These are phyloP conservation scores for Eudemis profundana DNA, from an alignment of 2,888 invertebrate genomes.

Conservation along the genomic window DNA sequence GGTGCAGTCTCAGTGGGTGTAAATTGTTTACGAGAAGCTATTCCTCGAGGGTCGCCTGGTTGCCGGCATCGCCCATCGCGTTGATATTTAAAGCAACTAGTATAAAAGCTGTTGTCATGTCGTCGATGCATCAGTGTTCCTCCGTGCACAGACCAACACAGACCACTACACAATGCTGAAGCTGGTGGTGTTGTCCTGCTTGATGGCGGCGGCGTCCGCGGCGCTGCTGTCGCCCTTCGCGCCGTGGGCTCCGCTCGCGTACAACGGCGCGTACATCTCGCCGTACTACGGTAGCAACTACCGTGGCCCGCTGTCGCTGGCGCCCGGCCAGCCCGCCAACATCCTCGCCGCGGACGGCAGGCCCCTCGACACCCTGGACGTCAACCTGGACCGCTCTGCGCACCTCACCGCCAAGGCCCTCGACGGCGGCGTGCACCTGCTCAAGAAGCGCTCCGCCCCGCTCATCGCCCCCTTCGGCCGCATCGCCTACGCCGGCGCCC, in stretches of 20 bases:
- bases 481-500: constrained; percentile 60
- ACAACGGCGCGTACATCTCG: constrained; percentile 56
- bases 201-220: constrained; percentile 84
- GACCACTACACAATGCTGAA: constrained; percentile 79
- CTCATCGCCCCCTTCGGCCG: constrained; percentile 52
- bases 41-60: constrained; percentile 64
- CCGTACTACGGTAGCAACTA: constrained; percentile 63
- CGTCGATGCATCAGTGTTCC: constrained; percentile 70
- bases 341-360: constrained; percentile 74
- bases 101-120: constrained; percentile 69
- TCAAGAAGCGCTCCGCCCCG: constrained; percentile 66
- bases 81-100: constrained; percentile 52
- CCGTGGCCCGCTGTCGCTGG: constrained; percentile 67
- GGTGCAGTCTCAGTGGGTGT: neutral
- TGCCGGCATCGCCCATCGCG: constrained; percentile 70
- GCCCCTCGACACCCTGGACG: constrained; percentile 76
- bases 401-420: constrained; percentile 59
- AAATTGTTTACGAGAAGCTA: constrained; percentile 59
- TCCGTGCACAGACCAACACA: constrained; percentile 68
- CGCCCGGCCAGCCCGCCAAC: constrained; percentile 77
- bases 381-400: constrained; percentile 66
- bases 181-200: constrained; percentile 86
- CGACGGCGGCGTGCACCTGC: constrained; percentile 59
- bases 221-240: constrained; percentile 58
- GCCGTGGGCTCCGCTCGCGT: constrained; percentile 54